A percentile compares a stretch with the other conserved stretches of the same genome.
phyloP scores from a whole-genome alignment of 2,797 vertebrate genomes.

The Pseudomugil tenellus region DNA sequence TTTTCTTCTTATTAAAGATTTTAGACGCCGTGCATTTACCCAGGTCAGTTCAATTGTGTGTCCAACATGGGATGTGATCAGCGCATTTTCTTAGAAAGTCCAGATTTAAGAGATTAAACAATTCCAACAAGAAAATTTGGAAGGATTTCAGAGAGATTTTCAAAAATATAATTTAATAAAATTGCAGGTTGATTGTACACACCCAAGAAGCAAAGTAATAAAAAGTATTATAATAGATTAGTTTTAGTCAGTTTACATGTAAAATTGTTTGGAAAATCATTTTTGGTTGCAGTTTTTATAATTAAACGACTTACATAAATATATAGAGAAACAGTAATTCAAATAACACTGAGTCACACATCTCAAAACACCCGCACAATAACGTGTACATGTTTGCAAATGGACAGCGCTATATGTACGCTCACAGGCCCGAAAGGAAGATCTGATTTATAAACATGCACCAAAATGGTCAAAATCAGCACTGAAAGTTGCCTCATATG shows the following conservation, averaged over 20 bases:
- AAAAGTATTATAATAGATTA: neutral
- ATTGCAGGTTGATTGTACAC: neutral
- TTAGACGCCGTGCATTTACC: constrained; percentile 32
- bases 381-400: constrained; percentile 20
- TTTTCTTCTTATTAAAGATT: constrained; percentile 38
- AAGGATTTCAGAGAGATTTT: neutral
- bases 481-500: neutral
- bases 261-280: neutral
- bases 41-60: constrained; percentile 2
- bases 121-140: neutral
- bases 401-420: constrained; percentile 19
- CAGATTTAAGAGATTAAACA: neutral
- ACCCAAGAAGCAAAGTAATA: neutral
- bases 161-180: neutral
- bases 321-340: too few relatives aligned
- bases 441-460: constrained; percentile 11
- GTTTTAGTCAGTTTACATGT: neutral
- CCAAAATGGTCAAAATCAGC: neutral
- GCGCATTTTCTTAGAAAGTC: constrained; percentile 37
- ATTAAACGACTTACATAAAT: neutral
- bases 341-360: constrained; percentile 8
- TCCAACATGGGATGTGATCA: constrained; percentile 38
- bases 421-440: constrained; percentile 27
- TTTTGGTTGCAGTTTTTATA: neutral
- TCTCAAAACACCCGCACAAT: constrained; percentile 39